Evolutionary conservation across 2,113 vertebrate species (phyloP).

Genomic region (Alectura lathami): DNA sequence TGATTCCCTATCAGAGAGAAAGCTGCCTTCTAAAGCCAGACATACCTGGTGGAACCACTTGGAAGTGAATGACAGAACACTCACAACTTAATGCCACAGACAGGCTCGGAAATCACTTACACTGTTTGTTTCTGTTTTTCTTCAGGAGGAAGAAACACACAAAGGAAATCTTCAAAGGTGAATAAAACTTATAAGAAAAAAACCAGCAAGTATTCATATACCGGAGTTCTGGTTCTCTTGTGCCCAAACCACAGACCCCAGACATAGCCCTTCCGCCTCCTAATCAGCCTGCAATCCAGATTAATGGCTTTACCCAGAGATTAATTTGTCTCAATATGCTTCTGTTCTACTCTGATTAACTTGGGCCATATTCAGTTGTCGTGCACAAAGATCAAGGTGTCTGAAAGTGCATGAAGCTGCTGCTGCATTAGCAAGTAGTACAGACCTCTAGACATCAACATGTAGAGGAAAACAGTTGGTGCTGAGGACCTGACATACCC

Average conservation of each 20-base stretch:
- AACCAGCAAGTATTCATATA: not conserved
- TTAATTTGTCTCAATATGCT: not conserved
- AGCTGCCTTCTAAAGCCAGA: not conserved
- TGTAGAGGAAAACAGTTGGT: not conserved
- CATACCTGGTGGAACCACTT: not conserved
- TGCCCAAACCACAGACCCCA: not conserved
- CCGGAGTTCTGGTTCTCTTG: not conserved
- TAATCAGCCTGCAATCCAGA: not conserved
- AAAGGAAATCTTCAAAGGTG: conserved; percentile 94
- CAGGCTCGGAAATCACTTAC: not conserved
- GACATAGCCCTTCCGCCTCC: not conserved
- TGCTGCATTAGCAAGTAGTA: not conserved
- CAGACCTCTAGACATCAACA: not conserved
- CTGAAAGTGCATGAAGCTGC: not conserved
- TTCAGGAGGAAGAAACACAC: conserved; percentile 87
- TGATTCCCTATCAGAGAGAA: not conserved
- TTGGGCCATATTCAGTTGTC: not conserved
- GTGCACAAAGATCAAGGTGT: not conserved
- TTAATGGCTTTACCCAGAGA: not conserved
- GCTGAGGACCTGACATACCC: not conserved
- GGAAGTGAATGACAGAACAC: not conserved
- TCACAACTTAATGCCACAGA: not conserved
- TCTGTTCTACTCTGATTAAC: not conserved
- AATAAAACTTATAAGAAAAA: conserved; percentile 18
- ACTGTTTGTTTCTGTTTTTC: conserved; percentile 51